phyloP scores from a whole-genome alignment of 2,113 vertebrate species.

The Pipra filicauda region DNA sequence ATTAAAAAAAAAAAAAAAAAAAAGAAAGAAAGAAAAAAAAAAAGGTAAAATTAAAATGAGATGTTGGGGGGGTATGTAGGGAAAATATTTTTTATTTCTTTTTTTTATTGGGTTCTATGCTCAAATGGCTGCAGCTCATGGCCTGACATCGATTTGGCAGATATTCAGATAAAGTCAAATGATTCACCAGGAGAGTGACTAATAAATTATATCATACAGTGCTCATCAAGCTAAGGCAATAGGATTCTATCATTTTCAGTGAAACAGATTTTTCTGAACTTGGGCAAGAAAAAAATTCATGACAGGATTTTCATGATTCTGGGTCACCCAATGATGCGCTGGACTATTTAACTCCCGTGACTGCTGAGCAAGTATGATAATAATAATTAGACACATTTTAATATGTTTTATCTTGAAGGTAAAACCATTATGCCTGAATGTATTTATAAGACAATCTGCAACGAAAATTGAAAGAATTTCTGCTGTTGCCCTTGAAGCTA shows the following conservation, averaged over 20 bases:
- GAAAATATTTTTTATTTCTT: background rate
- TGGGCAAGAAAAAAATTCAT: background rate
- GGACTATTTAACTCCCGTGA: background rate
- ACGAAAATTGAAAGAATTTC: background rate
- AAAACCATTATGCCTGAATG: background rate
- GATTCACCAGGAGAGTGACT: background rate
- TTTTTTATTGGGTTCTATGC: background rate
- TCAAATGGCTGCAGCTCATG: background rate
- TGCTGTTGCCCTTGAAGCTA: background rate
- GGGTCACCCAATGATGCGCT: background rate
- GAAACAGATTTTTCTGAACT: background rate
- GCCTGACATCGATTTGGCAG: background rate
- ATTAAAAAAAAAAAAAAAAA: background rate
- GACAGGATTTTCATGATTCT: background rate
- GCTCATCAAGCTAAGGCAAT: background rate
- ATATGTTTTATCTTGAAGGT: background rate
- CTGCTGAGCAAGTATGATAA: background rate
- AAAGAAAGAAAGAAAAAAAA: background rate
- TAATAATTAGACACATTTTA: background rate
- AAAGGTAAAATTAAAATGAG: background rate
- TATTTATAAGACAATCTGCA: background rate
- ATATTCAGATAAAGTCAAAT: background rate
- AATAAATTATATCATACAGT: background rate
- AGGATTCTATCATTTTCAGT: background rate
- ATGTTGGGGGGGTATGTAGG: accelerated